phyloP scores from a whole-genome alignment of 2,113 vertebrate genomes.

The Solenodon paradoxus region DNA sequence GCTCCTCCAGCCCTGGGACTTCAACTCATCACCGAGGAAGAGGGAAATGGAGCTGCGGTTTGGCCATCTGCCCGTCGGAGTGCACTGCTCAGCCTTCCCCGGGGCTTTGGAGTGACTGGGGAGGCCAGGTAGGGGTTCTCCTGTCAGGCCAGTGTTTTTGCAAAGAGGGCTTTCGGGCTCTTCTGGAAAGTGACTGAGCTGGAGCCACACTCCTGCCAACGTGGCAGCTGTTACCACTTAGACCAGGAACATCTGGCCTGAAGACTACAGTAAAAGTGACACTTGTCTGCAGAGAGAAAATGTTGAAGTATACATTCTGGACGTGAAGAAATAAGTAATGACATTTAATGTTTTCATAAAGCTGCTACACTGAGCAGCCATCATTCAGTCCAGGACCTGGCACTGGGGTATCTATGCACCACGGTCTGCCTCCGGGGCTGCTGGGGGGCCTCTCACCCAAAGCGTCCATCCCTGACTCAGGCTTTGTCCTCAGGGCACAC shows the following conservation, averaged over 20 bases:
- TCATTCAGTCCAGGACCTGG: background rate
- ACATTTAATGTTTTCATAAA: constrained; percentile 76
- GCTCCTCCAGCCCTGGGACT: background rate
- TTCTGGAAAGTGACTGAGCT: constrained; percentile 64
- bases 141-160: constrained; percentile 47
- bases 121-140: constrained; percentile 60
- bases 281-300: constrained; percentile 74
- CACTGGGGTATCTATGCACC: background rate
- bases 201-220: constrained; percentile 58
- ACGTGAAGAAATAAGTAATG: constrained; percentile 78
- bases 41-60: background rate
- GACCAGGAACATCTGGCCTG: constrained; percentile 77
- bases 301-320: constrained; percentile 74
- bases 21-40: constrained; percentile 23
- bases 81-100: constrained; percentile 6
- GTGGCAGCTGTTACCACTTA: constrained; percentile 78
- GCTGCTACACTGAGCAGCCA: constrained; percentile 55
- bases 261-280: constrained; percentile 77
- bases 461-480: accelerated
- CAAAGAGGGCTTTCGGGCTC: constrained; percentile 36
- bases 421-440: accelerated
- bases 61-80: background rate
- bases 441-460: background rate
- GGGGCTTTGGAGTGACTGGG: background rate
- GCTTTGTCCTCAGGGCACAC: background rate